Conservation (phyloP, 1,140 invertebrate genomes). For the Trichonephila clavata region DNA sequence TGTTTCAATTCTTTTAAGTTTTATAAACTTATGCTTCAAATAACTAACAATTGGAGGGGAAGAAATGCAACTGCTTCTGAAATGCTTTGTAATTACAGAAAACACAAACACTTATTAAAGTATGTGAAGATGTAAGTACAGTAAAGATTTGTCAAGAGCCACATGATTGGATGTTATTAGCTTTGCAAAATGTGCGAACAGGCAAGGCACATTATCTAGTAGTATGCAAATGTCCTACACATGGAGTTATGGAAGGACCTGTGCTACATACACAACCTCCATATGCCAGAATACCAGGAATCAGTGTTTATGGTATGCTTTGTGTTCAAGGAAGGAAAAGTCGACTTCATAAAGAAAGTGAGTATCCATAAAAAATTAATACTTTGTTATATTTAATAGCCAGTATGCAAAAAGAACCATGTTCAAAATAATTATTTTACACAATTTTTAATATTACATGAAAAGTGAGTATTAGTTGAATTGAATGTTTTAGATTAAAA, state of each 20-base stretch:
- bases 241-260: slow-evolving; percentile 92
- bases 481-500: too few relatives aligned
- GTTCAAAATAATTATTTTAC: too few relatives aligned
- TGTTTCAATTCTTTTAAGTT: too few relatives aligned
- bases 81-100: slow-evolving; percentile 78
- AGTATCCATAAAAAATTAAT: neutral
- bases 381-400: neutral
- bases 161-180: slow-evolving; percentile 94
- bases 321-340: slow-evolving; percentile 82
- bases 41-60: too few relatives aligned
- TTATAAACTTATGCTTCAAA: too few relatives aligned
- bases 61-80: too few relatives aligned
- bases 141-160: slow-evolving; percentile 93
- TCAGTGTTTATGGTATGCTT: slow-evolving; percentile 90
- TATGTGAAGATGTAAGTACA: slow-evolving; percentile 93
- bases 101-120: slow-evolving; percentile 91
- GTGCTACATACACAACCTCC: slow-evolving; percentile 96
- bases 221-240: slow-evolving; percentile 93
- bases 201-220: slow-evolving; percentile 97
- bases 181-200: slow-evolving; percentile 93
- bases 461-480: too few relatives aligned
- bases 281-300: slow-evolving; percentile 91
- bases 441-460: too few relatives aligned
- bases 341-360: slow-evolving; percentile 70
- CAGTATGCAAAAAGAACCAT: neutral